Conservation (phyloP, 2,797 vertebrate species). For the Columba guinea region DNA sequence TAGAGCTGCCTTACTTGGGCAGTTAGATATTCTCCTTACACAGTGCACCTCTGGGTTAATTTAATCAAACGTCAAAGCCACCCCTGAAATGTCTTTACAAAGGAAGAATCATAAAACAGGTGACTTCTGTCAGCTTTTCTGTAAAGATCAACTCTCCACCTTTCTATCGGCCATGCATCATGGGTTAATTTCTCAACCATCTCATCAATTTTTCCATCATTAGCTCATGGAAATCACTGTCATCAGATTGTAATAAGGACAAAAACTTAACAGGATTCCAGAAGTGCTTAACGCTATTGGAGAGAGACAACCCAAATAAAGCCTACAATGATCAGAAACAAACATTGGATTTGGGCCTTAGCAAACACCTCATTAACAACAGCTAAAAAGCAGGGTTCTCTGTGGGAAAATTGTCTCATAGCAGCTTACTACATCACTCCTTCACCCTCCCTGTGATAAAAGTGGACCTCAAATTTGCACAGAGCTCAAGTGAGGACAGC, state of each 20-base stretch:
- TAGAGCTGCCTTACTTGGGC: neutral
- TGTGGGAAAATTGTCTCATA: neutral
- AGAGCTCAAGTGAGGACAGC: neutral
- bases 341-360: neutral
- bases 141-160: neutral
- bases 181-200: neutral
- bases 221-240: neutral
- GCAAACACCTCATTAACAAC: neutral
- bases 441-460: neutral
- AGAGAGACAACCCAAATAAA: neutral
- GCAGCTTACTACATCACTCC: neutral
- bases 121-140: neutral
- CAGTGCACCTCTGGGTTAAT: neutral
- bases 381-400: neutral
- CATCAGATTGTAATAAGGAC: neutral
- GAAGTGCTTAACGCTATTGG: neutral
- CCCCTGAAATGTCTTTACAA: neutral
- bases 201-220: neutral
- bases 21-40: neutral
- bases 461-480: neutral
- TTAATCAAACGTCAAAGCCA: neutral
- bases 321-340: neutral
- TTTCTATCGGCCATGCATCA: neutral
- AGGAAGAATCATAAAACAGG: neutral
- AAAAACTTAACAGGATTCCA: neutral